Conservation (phyloP, 2,797 vertebrate species). For the Gambusia yucatana region DNA sequence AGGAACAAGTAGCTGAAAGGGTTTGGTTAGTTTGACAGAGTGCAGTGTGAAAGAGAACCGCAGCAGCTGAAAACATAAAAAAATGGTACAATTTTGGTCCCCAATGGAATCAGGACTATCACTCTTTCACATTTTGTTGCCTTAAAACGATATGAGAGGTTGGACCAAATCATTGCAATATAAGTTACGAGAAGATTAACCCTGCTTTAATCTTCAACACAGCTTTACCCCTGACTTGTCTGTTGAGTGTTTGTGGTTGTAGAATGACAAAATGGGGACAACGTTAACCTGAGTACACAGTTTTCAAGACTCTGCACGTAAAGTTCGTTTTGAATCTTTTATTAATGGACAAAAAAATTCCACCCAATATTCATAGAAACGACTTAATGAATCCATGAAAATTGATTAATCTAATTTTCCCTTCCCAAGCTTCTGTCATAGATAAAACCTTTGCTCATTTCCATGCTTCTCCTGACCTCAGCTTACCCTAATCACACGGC, state of each 20-base stretch:
- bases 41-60: no score
- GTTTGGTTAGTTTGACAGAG: neutral
- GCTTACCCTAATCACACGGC: slow-evolving; percentile 30
- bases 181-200: neutral
- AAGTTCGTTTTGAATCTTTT: neutral
- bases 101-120: neutral
- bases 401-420: slow-evolving; percentile 15
- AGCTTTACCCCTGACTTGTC: neutral
- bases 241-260: neutral
- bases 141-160: neutral
- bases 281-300: neutral
- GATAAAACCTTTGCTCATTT: slow-evolving; percentile 22
- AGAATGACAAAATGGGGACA: neutral
- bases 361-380: slow-evolving; percentile 26
- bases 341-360: neutral
- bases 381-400: slow-evolving; percentile 10
- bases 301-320: neutral
- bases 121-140: neutral
- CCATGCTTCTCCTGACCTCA: slow-evolving; percentile 29
- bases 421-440: slow-evolving; percentile 15
- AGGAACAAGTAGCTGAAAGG: neutral
- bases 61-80: neutral
- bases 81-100: neutral
- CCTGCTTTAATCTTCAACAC: neutral
- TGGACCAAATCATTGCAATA: neutral